Percentiles rank a stretch among this genome's conserved stretches.
These are phyloP conservation scores for Periophthalmus magnuspinnatus DNA, from an alignment of 2,797 vertebrate species.

Conservation along the genomic window DNA sequence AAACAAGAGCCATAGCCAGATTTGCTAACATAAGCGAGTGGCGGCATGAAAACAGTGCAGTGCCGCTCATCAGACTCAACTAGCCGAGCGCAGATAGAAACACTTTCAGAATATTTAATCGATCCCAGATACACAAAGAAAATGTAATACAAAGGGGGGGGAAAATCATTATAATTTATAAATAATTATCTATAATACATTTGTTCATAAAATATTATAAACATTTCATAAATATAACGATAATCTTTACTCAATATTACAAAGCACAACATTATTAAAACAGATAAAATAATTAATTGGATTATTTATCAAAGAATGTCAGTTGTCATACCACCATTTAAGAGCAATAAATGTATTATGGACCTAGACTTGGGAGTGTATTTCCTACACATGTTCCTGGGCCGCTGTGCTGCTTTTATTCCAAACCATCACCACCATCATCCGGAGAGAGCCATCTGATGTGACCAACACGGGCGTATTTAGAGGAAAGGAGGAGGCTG, in stretches of 20 bases:
- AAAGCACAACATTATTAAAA: not conserved
- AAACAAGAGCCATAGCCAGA: not conserved
- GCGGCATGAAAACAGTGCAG: constrained; percentile 5
- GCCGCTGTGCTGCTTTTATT: constrained; percentile 71
- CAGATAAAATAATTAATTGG: not conserved
- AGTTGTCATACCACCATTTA: not conserved
- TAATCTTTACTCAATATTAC: not conserved
- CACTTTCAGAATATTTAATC: constrained; percentile 18
- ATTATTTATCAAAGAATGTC: not conserved
- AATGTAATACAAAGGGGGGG: not conserved
- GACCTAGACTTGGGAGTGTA: constrained; percentile 34
- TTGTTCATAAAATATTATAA: not conserved
- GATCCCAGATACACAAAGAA: constrained; percentile 39
- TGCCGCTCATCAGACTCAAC: constrained; percentile 56
- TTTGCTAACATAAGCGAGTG: not conserved
- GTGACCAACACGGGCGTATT: constrained; percentile 54
- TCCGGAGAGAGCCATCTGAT: constrained; percentile 62
- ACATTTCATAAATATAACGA: not conserved
- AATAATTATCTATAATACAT: not conserved
- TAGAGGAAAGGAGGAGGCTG: constrained; percentile 28
- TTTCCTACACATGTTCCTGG: constrained; percentile 71
- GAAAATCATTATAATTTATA: not conserved
- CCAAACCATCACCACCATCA: constrained; percentile 50
- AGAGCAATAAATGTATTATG: not conserved
- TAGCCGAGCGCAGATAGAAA: constrained; percentile 38